Base-by-base conservation (phyloP, 2,888 invertebrate genomes). In the Hoplodrina ambigua region DNA sequence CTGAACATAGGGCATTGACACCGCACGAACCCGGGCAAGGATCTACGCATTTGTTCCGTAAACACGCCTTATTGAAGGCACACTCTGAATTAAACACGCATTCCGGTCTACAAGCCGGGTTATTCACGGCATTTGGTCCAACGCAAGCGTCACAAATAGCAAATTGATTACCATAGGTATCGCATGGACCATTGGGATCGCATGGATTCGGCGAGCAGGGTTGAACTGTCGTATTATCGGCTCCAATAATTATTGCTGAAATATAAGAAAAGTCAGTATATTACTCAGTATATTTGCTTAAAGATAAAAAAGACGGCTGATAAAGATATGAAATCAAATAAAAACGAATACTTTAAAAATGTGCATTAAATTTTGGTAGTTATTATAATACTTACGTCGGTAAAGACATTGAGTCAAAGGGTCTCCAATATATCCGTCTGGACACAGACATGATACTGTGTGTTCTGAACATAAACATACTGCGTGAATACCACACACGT, bases 1-100 rank as follows among this genome's bases (percentile, higher is more conserved):
- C 97, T 50, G 94, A 94, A 88, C 98, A 98, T 71, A 97, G 88
- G 56, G 98, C 97, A 86, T 97, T 97, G 59, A 97, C 96, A 57
- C 98, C 98, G 88, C 98, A 98, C 4, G 98, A 97, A 60, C 98
- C 98, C 11, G 97, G 97, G 84, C 98, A 98, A 20, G 98, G 98
- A 91, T 98, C 97, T 17, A 97, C 91, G 88, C 98, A 98, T 88
- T 96, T 97, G 84, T 97, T 97, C 77, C 97, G 97, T 62, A 98
- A 93, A 88, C 98, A 98, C 67, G 98, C 97, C 86, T 96, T 97
- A 88, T 98, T 96, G 86, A 98, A 97, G 61, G 97, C 96, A 94
- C 98, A 98, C 86, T 98, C 98, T 1, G 97, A 97, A 87, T 97
- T 97, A 19, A 97, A 96, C 61, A 98, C 93, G 92, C 98, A 98